Percentiles rank a stretch among this genome's conserved stretches.
Conservation (phyloP, 2,888 invertebrate species). For the Panorpa germanica region DNA sequence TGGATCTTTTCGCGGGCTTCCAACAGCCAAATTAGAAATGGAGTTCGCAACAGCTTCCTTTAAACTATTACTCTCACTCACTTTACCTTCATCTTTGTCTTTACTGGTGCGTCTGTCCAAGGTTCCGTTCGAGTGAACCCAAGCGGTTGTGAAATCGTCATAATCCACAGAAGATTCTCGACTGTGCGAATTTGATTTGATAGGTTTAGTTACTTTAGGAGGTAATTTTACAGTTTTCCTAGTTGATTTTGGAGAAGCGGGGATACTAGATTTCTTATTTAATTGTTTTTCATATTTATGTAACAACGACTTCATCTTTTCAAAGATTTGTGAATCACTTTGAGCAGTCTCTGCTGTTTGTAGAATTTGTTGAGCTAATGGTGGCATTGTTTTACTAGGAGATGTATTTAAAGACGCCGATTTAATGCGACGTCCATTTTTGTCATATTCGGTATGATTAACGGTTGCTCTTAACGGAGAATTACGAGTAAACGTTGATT, state of each 20-base stretch:
- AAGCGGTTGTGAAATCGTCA: slow-evolving; percentile 49
- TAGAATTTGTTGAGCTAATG: slow-evolving; percentile 49
- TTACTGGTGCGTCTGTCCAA: slow-evolving; percentile 37
- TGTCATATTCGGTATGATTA: slow-evolving; percentile 26
- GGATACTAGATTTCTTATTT: slow-evolving; percentile 8
- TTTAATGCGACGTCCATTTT: slow-evolving; percentile 27
- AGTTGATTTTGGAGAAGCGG: neutral
- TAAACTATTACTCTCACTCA: too few relatives aligned
- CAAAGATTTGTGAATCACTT: slow-evolving; percentile 52
- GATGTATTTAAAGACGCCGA: slow-evolving; percentile 20
- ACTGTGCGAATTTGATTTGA: slow-evolving; percentile 24
- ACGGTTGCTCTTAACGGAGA: slow-evolving; percentile 22
- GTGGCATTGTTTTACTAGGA: slow-evolving; percentile 39
- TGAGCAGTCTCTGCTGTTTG: slow-evolving; percentile 50
- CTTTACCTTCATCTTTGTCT: too few relatives aligned
- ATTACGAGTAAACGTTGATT: slow-evolving; percentile 28
- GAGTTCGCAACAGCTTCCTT: too few relatives aligned
- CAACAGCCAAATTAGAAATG: too few relatives aligned
- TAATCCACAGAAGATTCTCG: slow-evolving; percentile 37
- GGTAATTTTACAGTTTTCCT: too few relatives aligned
- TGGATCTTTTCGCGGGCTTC: slow-evolving; percentile 11
- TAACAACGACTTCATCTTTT: slow-evolving; percentile 54
- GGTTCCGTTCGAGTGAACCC: slow-evolving; percentile 54
- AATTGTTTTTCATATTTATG: slow-evolving; percentile 29
- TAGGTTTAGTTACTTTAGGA: slow-evolving; percentile 18